phyloP scores from a whole-genome alignment of 2,888 invertebrate genomes.

The Eupithecia abbreviata region DNA sequence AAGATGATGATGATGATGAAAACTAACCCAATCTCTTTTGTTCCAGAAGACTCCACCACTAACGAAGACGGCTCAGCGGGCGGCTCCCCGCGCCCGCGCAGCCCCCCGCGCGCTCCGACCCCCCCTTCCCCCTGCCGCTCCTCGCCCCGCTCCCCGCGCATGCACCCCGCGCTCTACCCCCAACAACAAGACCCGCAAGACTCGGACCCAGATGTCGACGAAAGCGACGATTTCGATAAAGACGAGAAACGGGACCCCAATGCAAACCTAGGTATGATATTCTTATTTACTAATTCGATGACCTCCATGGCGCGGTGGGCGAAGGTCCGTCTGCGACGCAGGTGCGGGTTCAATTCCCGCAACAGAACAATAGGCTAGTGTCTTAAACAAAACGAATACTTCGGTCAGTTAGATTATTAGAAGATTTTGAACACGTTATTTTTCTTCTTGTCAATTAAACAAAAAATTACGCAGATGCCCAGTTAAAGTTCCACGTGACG shows the following conservation, averaged over 20 bases:
- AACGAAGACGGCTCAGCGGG: slow-evolving; percentile 85
- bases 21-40: slow-evolving; percentile 48
- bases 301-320: too few relatives aligned
- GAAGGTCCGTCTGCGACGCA: too few relatives aligned
- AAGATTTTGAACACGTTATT: too few relatives aligned
- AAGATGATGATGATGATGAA: too few relatives aligned
- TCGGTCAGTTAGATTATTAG: too few relatives aligned
- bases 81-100: slow-evolving; percentile 85
- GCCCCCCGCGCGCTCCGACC: slow-evolving; percentile 83
- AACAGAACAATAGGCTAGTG: too few relatives aligned
- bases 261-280: slow-evolving; percentile 83
- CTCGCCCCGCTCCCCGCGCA: slow-evolving; percentile 73
- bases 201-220: slow-evolving; percentile 90
- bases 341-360: too few relatives aligned
- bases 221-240: slow-evolving; percentile 86
- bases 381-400: too few relatives aligned
- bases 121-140: slow-evolving; percentile 79
- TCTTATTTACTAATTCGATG: too few relatives aligned
- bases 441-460: too few relatives aligned
- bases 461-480: too few relatives aligned
- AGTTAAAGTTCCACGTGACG: too few relatives aligned
- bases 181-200: slow-evolving; percentile 81
- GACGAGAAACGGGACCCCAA: slow-evolving; percentile 86
- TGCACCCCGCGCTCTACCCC: slow-evolving; percentile 76
- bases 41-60: slow-evolving; percentile 89